Percentiles rank a stretch among this genome's conserved stretches.
phyloP scores from a whole-genome alignment of 2,113 vertebrate genomes.

The Hippocampus mohnikei region DNA sequence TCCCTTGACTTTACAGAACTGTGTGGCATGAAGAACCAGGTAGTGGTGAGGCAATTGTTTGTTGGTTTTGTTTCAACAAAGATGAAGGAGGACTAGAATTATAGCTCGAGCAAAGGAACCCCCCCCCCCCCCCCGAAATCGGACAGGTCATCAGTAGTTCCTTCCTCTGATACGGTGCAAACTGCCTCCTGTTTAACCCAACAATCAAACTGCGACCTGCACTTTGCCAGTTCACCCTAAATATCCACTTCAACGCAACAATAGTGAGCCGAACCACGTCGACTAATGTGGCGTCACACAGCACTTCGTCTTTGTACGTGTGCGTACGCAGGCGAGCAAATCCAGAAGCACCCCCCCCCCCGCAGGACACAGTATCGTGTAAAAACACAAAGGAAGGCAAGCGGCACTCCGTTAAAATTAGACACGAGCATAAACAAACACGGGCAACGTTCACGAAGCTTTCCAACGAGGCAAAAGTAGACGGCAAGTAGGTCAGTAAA shows the following conservation, averaged over 20 bases:
- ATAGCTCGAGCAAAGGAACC: background rate
- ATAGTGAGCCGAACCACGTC: background rate
- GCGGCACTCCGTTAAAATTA: slow-evolving; percentile 47
- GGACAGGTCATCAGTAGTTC: background rate
- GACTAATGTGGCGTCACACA: background rate
- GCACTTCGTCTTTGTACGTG: background rate
- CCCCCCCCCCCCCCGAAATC: too few species aligned
- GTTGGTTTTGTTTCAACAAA: background rate
- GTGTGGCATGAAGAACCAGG: background rate
- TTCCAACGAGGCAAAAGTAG: slow-evolving; percentile 25
- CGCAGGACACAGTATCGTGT: slow-evolving; percentile 57
- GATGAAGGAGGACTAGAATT: background rate
- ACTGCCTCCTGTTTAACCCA: slow-evolving; percentile 37
- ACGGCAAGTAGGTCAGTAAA: slow-evolving; percentile 50
- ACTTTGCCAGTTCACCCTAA: background rate
- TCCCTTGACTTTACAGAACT: background rate
- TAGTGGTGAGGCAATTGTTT: background rate
- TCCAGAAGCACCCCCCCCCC: slow-evolving; percentile 17
- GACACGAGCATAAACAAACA: slow-evolving; percentile 31
- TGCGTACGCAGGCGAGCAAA: background rate
- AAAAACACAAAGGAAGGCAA: slow-evolving; percentile 30
- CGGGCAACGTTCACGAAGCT: slow-evolving; percentile 20
- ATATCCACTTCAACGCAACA: background rate
- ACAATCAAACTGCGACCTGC: background rate
- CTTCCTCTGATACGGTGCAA: slow-evolving; percentile 19